Percentiles rank a stretch among this genome's conserved stretches.
Conservation (phyloP, 2,888 invertebrate species). For the Eupithecia subfuscata region DNA sequence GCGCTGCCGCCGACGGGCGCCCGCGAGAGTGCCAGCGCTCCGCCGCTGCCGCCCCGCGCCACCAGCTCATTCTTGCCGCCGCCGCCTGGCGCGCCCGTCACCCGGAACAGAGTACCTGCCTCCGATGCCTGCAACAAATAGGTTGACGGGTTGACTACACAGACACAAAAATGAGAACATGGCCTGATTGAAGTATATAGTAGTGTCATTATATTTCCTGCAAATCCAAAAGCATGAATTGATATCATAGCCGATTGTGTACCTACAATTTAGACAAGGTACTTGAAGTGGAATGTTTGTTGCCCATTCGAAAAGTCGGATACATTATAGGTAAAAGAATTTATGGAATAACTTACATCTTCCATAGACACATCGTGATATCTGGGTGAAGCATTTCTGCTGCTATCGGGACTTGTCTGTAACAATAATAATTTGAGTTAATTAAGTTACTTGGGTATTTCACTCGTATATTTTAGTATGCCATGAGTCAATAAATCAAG, state of each 20-base stretch:
- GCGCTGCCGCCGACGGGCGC: constrained; percentile 85
- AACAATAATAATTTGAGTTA: constrained; percentile 58
- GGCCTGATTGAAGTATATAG: background rate
- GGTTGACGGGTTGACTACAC: background rate
- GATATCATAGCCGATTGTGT: background rate
- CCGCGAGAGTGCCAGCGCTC: constrained; percentile 85
- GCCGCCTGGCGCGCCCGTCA: constrained; percentile 86
- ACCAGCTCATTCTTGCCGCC: constrained; percentile 86
- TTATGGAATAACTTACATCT: constrained; percentile 67
- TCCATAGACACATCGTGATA: constrained; percentile 81
- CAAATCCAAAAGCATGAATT: background rate
- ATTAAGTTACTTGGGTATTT: background rate
- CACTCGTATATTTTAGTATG: background rate
- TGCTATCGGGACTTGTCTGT: constrained; percentile 81
- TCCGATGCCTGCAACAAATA: constrained; percentile 70
- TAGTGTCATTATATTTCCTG: background rate
- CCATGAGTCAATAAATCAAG: background rate
- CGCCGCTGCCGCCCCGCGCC: constrained; percentile 87
- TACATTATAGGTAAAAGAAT: background rate
- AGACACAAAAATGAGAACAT: background rate
- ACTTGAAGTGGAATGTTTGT: background rate
- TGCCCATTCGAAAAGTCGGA: background rate
- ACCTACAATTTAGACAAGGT: background rate
- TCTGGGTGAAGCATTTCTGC: constrained; percentile 79
- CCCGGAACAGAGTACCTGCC: constrained; percentile 76